These are phyloP conservation scores for Nothoprocta perdicaria DNA, from an alignment of 2,113 vertebrate species.

Conservation along the genomic window DNA sequence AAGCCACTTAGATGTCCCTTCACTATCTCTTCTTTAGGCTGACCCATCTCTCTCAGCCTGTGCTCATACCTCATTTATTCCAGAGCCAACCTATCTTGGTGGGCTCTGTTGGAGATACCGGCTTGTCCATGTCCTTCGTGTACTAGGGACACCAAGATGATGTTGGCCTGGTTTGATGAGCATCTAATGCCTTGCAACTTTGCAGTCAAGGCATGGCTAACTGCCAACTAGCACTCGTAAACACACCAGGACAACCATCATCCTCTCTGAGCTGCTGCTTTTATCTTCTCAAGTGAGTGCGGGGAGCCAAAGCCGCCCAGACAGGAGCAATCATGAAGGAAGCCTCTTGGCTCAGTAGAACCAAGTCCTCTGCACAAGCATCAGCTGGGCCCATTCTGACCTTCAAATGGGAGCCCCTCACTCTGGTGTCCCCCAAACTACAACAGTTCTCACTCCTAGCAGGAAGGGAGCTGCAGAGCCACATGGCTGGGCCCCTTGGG, in stretches of 20 bases:
- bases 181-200: background rate
- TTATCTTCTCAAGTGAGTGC: background rate
- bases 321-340: background rate
- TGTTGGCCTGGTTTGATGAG: background rate
- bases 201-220: background rate
- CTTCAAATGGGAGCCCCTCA: background rate
- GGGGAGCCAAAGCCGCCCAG: background rate
- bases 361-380: background rate
- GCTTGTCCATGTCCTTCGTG: background rate
- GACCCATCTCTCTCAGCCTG: background rate
- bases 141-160: background rate
- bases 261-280: background rate
- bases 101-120: background rate
- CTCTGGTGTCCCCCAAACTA: background rate
- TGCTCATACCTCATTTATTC: background rate
- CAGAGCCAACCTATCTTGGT: background rate
- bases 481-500: constrained; percentile 35
- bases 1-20: background rate
- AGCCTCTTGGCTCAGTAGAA: background rate
- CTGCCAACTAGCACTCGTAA: background rate
- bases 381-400: background rate
- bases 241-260: background rate
- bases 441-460: background rate
- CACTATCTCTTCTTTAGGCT: background rate
- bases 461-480: background rate